Percentiles rank a stretch among this genome's conserved stretches.
Evolutionary conservation across 2,888 invertebrate species (phyloP).

Genomic region (Sminthurides aquaticus): DNA sequence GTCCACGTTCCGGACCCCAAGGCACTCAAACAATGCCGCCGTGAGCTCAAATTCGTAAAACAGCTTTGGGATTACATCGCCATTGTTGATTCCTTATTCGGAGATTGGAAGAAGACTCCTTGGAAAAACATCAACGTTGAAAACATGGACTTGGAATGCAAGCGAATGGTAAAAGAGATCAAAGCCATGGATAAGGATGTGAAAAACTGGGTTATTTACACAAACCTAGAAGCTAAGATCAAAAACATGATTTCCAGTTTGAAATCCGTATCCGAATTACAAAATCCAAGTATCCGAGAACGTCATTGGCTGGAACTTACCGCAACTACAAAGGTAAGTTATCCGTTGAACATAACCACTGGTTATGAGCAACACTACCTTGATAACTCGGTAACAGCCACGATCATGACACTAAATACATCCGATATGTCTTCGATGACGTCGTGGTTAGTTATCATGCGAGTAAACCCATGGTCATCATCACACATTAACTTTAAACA

Average conservation of each 20-base stretch:
- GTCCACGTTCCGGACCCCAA: slow-evolving; percentile 93
- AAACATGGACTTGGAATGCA: slow-evolving; percentile 97
- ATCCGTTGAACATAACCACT: too few species aligned
- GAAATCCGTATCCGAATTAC: slow-evolving; percentile 87
- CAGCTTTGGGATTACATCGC: slow-evolving; percentile 92
- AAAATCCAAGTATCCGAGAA: slow-evolving; percentile 91
- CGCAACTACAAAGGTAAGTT: slow-evolving; percentile 72
- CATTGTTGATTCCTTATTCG: slow-evolving; percentile 82
- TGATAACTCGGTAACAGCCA: too few species aligned
- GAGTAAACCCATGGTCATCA: too few species aligned
- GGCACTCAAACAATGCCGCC: slow-evolving; percentile 79
- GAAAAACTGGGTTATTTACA: slow-evolving; percentile 87
- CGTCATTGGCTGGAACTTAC: slow-evolving; percentile 95
- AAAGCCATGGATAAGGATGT: slow-evolving; percentile 89
- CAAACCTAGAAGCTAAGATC: slow-evolving; percentile 78
- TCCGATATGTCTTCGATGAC: too few species aligned
- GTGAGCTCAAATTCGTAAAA: slow-evolving; percentile 66
- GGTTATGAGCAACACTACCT: too few species aligned
- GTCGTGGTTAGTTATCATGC: too few species aligned
- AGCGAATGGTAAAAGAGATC: slow-evolving; percentile 92
- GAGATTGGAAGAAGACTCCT: slow-evolving; percentile 94
- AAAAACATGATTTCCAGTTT: slow-evolving; percentile 94
- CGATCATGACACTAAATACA: too few species aligned
- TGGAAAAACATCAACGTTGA: slow-evolving; percentile 97
- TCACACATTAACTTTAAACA: too few species aligned